These are phyloP conservation scores for Ptilorrhoa leucosticta DNA, from an alignment of 2,113 vertebrate species.

Conservation along the genomic window DNA sequence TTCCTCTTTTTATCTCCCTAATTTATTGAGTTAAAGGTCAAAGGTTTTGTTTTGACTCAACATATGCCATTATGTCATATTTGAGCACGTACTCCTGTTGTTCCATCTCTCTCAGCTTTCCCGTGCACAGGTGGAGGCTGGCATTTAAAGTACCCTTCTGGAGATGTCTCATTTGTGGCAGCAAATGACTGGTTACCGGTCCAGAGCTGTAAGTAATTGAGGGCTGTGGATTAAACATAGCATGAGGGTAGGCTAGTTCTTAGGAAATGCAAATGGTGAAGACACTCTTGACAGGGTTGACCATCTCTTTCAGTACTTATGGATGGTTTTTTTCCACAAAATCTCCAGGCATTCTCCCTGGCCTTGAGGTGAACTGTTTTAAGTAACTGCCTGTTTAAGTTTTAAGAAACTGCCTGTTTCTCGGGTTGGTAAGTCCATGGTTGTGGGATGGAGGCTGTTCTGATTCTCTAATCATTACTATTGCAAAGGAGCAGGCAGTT, in stretches of 20 bases:
- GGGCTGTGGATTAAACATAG: not conserved
- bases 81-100: rapidly evolving
- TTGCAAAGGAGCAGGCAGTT: not conserved
- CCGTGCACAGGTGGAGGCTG: not conserved
- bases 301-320: not conserved
- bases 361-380: not conserved
- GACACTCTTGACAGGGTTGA: not conserved
- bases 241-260: not conserved
- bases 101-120: not conserved
- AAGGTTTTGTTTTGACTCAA: not conserved
- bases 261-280: not conserved
- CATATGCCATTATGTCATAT: not conserved
- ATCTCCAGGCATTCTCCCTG: not conserved
- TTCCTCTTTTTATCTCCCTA: not conserved
- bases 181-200: not conserved
- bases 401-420: not conserved
- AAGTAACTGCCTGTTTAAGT: not conserved
- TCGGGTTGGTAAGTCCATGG: rapidly evolving
- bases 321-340: not conserved
- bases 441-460: not conserved
- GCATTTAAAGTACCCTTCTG: not conserved
- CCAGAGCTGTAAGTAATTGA: not conserved
- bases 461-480: not conserved
- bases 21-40: not conserved
- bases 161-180: not conserved